Conservation (phyloP, 2,797 vertebrate species). For the Notolepis coatsorum region DNA sequence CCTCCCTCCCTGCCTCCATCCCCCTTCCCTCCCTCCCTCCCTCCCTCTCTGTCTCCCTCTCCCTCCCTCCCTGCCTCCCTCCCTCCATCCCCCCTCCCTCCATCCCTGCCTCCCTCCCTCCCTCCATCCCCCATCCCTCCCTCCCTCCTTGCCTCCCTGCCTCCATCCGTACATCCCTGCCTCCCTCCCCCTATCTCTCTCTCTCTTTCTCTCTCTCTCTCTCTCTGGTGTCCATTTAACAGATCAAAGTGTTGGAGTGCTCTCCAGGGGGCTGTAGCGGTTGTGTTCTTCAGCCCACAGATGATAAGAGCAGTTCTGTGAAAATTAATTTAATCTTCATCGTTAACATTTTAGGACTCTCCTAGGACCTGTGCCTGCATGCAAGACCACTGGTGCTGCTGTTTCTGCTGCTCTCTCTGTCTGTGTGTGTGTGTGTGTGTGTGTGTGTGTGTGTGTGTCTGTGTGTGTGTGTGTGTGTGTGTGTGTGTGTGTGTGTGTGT, state of each 20-base stretch:
- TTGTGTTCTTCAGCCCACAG: conserved; percentile 45
- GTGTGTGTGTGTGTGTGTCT: conserved; percentile 30
- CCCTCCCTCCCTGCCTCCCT: too few relatives aligned
- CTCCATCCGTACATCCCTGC: too few relatives aligned
- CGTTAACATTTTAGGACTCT: conserved; percentile 61
- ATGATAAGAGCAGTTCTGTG: conserved; percentile 65
- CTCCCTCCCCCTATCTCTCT: conserved; percentile 15
- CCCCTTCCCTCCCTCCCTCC: too few relatives aligned
- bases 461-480: conserved; percentile 29
- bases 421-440: conserved; percentile 13
- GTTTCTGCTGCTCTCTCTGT: too few relatives aligned
- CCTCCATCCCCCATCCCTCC: too few relatives aligned
- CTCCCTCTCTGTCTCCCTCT: too few relatives aligned
- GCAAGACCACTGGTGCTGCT: too few relatives aligned
- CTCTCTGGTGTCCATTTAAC: conserved; percentile 30
- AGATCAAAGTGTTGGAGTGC: conserved; percentile 59
- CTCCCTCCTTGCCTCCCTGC: too few relatives aligned
- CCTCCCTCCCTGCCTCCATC: too few relatives aligned
- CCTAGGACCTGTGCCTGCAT: conserved; percentile 32
- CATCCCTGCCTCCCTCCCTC: too few relatives aligned
- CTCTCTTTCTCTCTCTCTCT: conserved; percentile 10
- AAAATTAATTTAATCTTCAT: conserved; percentile 74
- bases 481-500: conserved; percentile 7
- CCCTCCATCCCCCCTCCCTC: too few relatives aligned
- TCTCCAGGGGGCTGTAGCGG: conserved; percentile 41